Conservation (phyloP, 2,888 invertebrate species). For the Eupithecia tripunctaria region DNA sequence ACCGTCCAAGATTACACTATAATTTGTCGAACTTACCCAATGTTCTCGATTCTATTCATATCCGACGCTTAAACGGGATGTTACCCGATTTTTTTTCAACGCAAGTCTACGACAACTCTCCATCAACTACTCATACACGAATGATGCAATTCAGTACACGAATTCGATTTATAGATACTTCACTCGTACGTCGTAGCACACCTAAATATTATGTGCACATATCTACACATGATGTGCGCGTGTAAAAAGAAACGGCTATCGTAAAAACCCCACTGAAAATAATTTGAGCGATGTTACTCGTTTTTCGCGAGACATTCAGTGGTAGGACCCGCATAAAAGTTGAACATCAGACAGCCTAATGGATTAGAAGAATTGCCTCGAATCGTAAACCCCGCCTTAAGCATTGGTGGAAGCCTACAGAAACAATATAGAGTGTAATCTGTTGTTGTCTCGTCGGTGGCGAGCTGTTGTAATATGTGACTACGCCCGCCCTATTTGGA, state of each 20-base stretch:
- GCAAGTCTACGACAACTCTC: conserved; percentile 16
- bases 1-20: conserved; percentile 65
- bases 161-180: conserved; percentile 80
- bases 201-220: conserved; percentile 79
- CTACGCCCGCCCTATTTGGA: conserved; percentile 50
- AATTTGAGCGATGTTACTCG: conserved; percentile 82
- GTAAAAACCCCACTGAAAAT: conserved; percentile 82
- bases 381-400: conserved; percentile 73
- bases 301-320: conserved; percentile 79
- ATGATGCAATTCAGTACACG: conserved; percentile 73
- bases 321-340: conserved; percentile 81
- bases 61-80: not conserved
- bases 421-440: conserved; percentile 69
- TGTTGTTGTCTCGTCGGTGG: conserved; percentile 62
- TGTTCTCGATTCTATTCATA: conserved; percentile 63
- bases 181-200: conserved; percentile 68
- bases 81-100: conserved; percentile 11
- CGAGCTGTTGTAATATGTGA: conserved; percentile 55
- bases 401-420: conserved; percentile 67
- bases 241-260: conserved; percentile 83
- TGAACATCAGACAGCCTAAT: conserved; percentile 80
- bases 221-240: conserved; percentile 79
- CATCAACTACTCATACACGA: conserved; percentile 38
- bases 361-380: conserved; percentile 82
- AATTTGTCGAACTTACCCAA: conserved; percentile 67